phyloP scores from a whole-genome alignment of 2,113 vertebrate species.

The Hepsetus odoe region DNA sequence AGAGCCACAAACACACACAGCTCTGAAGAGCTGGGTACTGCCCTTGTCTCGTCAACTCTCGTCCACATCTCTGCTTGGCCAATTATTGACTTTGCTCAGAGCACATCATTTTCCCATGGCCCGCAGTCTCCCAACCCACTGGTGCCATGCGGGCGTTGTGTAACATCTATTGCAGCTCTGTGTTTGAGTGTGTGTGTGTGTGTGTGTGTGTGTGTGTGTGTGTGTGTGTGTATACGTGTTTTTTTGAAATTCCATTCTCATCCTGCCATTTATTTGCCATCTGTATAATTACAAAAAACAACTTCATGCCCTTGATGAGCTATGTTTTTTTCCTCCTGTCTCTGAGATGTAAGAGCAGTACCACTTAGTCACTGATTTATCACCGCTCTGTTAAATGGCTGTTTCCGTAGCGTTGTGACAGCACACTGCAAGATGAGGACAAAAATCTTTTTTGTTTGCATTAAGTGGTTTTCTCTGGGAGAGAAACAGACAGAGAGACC shows the following conservation, averaged over 20 bases:
- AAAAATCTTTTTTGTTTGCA: slow-evolving; percentile 60
- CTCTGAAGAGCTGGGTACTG: slow-evolving; percentile 28
- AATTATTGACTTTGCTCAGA: slow-evolving; percentile 44
- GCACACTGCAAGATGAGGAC: slow-evolving; percentile 56
- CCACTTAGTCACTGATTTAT: slow-evolving; percentile 56
- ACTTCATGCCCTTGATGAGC: slow-evolving; percentile 48
- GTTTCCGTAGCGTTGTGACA: slow-evolving; percentile 51
- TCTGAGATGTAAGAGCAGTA: slow-evolving; percentile 41
- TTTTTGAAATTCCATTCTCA: slow-evolving; percentile 42
- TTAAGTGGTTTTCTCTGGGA: slow-evolving; percentile 64
- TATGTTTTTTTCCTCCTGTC: slow-evolving; percentile 41
- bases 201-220: too few relatives aligned
- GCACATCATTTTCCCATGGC: slow-evolving; percentile 55
- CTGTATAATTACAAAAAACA: slow-evolving; percentile 60
- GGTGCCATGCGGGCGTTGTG: slow-evolving; percentile 56
- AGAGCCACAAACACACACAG: slow-evolving; percentile 32
- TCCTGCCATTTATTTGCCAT: slow-evolving; percentile 55
- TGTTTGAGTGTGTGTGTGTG: neutral
- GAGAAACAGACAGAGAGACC: slow-evolving; percentile 57
- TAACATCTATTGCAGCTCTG: slow-evolving; percentile 51
- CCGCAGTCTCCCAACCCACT: slow-evolving; percentile 54
- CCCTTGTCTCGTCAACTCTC: slow-evolving; percentile 27
- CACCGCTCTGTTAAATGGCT: slow-evolving; percentile 47
- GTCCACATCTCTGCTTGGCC: slow-evolving; percentile 39
- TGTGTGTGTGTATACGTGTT: too few relatives aligned